Conservation (phyloP, 2,113 vertebrate genomes). For the Jaculus jaculus region DNA sequence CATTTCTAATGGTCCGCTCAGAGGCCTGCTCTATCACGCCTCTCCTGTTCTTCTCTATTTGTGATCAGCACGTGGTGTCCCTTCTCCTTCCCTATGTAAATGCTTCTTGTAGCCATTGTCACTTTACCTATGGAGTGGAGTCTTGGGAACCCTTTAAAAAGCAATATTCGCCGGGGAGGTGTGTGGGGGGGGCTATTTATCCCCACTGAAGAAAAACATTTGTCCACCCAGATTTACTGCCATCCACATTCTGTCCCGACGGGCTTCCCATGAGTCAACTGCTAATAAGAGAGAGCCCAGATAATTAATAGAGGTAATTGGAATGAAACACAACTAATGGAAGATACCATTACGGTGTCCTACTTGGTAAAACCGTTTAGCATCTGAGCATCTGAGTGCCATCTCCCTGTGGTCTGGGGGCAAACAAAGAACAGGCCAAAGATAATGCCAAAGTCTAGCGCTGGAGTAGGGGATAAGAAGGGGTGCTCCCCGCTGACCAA, state of each 20-base stretch:
- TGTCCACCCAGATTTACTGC: not conserved
- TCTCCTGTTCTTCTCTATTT: not conserved
- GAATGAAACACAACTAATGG: constrained; percentile 54
- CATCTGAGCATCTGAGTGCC: not conserved
- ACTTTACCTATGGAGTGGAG: too few species aligned
- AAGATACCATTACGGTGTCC: constrained; percentile 43
- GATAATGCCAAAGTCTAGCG: not conserved
- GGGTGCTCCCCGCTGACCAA: not conserved
- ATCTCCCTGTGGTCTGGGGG: not conserved
- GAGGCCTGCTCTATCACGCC: not conserved
- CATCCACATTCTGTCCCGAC: not conserved
- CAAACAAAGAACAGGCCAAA: not conserved
- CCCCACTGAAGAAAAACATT: not conserved
- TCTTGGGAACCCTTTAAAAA: not conserved
- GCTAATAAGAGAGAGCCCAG: constrained; percentile 56
- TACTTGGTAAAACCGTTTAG: constrained; percentile 42
- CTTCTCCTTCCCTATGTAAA: not conserved
- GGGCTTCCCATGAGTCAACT: constrained; percentile 41
- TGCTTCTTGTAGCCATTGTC: not conserved
- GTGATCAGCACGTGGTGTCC: not conserved
- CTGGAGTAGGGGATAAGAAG: not conserved
- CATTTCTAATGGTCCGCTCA: not conserved
- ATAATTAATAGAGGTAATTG: constrained; percentile 67
- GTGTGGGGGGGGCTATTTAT: not conserved
- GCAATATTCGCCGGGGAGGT: not conserved